These are phyloP conservation scores for Microctenopoma lineatum DNA, from an alignment of 2,797 vertebrate species.

Conservation along the genomic window DNA sequence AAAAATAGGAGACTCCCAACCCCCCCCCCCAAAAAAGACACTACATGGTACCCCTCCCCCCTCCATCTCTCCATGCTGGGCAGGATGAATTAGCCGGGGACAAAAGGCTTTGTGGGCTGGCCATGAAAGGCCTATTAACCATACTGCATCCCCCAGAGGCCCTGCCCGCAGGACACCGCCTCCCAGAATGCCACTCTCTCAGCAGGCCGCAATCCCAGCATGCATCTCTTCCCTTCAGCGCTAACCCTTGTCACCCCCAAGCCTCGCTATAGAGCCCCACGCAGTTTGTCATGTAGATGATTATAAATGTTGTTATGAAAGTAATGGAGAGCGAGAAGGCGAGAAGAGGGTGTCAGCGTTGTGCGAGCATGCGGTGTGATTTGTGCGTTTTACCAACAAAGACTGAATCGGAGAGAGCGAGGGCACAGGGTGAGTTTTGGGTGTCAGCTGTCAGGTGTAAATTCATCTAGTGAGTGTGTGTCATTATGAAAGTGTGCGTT, in stretches of 20 bases:
- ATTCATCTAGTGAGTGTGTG: slow-evolving; percentile 44
- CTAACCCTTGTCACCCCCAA: slow-evolving; percentile 76
- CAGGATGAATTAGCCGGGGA: slow-evolving; percentile 85
- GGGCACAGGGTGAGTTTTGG: slow-evolving; percentile 39
- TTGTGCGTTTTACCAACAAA: slow-evolving; percentile 70
- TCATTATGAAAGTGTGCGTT: slow-evolving; percentile 32
- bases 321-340: slow-evolving; percentile 59
- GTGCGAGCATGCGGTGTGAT: slow-evolving; percentile 64
- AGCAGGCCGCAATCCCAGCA: slow-evolving; percentile 84
- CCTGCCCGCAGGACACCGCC: slow-evolving; percentile 86
- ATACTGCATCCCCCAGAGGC: slow-evolving; percentile 90
- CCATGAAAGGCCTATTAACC: slow-evolving; percentile 91
- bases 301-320: slow-evolving; percentile 79
- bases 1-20: slow-evolving; percentile 59
- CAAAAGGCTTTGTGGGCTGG: slow-evolving; percentile 88
- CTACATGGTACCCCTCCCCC: slow-evolving; percentile 63
- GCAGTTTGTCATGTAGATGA: slow-evolving; percentile 85
- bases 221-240: slow-evolving; percentile 81
- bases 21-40: slow-evolving; percentile 54
- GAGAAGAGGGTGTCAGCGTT: slow-evolving; percentile 44
- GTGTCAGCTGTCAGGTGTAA: slow-evolving; percentile 66
- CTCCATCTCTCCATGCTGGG: slow-evolving; percentile 81
- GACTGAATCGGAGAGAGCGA: slow-evolving; percentile 32
- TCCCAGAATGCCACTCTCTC: slow-evolving; percentile 86
- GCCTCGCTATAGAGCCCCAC: slow-evolving; percentile 67